Evolutionary conservation across 2,888 invertebrate species (phyloP).

Genomic region (Caenorhabditis imperialis): DNA sequence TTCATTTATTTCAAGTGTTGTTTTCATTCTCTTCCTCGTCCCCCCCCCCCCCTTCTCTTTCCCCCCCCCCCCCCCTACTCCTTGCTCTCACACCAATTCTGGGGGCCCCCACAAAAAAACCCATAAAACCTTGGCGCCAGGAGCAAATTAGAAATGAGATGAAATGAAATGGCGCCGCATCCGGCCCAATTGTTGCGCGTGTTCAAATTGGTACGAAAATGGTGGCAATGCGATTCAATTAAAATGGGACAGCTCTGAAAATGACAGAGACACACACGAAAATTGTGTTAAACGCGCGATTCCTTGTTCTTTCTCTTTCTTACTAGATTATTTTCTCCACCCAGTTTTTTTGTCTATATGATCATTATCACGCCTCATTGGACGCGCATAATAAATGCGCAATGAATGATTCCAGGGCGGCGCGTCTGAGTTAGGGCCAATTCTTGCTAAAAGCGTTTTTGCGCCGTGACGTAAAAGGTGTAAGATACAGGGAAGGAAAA

Average conservation of each 20-base stretch:
- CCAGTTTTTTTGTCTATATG: too few species aligned
- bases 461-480: neutral
- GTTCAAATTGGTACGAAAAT: too few species aligned
- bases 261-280: slow-evolving; percentile 18
- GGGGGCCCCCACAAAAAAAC: neutral
- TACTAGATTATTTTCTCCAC: neutral
- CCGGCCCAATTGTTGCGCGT: too few species aligned
- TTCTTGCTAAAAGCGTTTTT: slow-evolving; percentile 31
- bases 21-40: slow-evolving; percentile 9
- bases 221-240: too few species aligned
- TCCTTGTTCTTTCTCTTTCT: slow-evolving; percentile 2
- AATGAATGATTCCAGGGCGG: slow-evolving; percentile 45
- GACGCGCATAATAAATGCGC: slow-evolving; percentile 43
- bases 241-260: too few species aligned
- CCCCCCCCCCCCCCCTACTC: neutral
- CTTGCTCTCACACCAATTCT: slow-evolving; percentile 9
- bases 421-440: slow-evolving; percentile 10
- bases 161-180: too few species aligned
- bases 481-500: neutral
- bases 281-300: slow-evolving; percentile 17
- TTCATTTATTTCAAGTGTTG: slow-evolving; percentile 18
- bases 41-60: neutral
- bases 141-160: too few species aligned
- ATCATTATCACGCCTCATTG: slow-evolving; percentile 49
- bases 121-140: slow-evolving; percentile 6